Conservation (phyloP, 1,140 invertebrate species). For the Drosophila sproati region DNA sequence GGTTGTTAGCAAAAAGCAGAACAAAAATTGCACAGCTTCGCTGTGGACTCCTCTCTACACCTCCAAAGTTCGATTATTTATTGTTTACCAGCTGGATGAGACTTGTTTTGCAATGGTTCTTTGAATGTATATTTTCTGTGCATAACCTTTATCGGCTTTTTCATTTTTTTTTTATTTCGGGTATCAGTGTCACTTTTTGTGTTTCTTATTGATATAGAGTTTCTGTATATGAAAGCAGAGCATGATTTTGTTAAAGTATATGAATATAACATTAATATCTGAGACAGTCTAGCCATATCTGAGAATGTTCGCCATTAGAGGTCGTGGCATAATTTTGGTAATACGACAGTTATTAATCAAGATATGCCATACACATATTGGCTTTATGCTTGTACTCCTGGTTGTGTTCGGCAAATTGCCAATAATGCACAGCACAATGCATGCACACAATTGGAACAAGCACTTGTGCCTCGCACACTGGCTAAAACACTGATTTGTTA, state of each 20-base stretch:
- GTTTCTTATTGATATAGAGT: neutral
- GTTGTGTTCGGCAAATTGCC: neutral
- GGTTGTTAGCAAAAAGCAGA: neutral
- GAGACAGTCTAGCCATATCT: too few relatives aligned
- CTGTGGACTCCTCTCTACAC: neutral
- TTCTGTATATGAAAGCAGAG: too few relatives aligned
- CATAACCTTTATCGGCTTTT: neutral
- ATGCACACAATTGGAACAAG: neutral
- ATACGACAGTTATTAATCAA: neutral
- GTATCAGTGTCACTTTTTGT: neutral
- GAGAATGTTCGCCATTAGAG: too few relatives aligned
- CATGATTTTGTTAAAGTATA: too few relatives aligned
- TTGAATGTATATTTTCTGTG: neutral
- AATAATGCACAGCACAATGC: neutral
- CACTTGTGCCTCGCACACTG: neutral
- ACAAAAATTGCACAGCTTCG: neutral
- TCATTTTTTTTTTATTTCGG: neutral
- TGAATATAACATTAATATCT: too few relatives aligned
- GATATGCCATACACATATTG: too few relatives aligned
- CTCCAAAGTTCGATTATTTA: conserved; percentile 23
- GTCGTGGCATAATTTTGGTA: too few relatives aligned
- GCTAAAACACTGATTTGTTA: conserved; percentile 8
- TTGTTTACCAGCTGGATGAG: neutral
- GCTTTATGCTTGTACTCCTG: neutral
- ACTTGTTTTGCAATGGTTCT: neutral